Conservation (phyloP, 37 sponge, comb jelly and placozoan species). For the Beroe ovata region DNA sequence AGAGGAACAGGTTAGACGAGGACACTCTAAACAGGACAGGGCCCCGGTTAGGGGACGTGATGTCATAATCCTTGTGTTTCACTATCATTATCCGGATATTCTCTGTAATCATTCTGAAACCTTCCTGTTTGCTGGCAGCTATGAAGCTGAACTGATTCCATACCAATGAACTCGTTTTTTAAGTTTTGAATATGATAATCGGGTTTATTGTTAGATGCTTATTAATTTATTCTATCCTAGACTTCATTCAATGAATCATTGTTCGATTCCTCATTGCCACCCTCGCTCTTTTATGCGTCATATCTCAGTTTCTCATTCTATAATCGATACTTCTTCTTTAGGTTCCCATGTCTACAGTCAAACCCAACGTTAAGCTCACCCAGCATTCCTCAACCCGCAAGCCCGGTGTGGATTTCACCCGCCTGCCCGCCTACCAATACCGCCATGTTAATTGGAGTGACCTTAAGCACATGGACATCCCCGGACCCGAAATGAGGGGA, state of each 20-base stretch:
- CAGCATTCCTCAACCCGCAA: not conserved
- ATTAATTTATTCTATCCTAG: too few species aligned
- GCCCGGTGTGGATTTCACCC: not conserved
- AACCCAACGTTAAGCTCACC: constrained; percentile 32
- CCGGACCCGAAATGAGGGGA: not conserved
- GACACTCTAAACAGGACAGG: not conserved
- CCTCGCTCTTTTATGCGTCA: not conserved
- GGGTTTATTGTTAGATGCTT: too few species aligned
- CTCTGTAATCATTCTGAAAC: too few species aligned
- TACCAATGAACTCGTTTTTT: too few species aligned
- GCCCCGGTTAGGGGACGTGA: not conserved
- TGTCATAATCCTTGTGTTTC: too few species aligned
- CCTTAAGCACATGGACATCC: constrained; percentile 43
- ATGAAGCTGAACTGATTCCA: too few species aligned
- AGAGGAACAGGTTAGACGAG: not conserved
- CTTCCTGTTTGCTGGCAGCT: too few species aligned
- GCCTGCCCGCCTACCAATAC: constrained; percentile 45
- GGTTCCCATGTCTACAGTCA: constrained; percentile 59
- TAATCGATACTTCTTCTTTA: not conserved
- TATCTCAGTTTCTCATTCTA: not conserved
- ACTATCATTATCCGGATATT: too few species aligned
- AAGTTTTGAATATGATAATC: too few species aligned
- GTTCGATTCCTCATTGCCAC: too few species aligned
- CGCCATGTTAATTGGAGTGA: constrained; percentile 62
- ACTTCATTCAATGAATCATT: too few species aligned